These are phyloP conservation scores for Thamnophis elegans DNA, from an alignment of 2,797 vertebrate genomes.

Conservation along the genomic window DNA sequence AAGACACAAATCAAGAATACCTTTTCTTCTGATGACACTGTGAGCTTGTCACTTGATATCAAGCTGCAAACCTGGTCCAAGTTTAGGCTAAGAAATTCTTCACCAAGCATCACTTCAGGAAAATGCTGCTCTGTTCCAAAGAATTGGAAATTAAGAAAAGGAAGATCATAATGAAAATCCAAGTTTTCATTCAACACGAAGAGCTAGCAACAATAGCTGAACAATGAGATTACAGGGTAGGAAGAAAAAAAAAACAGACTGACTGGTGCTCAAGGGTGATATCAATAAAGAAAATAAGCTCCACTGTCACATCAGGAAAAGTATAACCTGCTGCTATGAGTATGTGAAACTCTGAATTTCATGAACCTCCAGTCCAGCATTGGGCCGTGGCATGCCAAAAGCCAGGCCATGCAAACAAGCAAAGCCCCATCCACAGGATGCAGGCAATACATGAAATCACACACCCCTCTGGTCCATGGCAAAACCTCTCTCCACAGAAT, in stretches of 20 bases:
- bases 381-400: neutral
- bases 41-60: slow-evolving; percentile 95
- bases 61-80: slow-evolving; percentile 95
- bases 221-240: neutral
- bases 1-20: slow-evolving; percentile 67
- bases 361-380: no score
- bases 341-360: neutral
- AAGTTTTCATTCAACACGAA: neutral
- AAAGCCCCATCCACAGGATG: neutral
- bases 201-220: neutral
- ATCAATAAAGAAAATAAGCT: neutral
- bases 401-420: neutral
- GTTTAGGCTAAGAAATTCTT: slow-evolving; percentile 91
- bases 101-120: slow-evolving; percentile 90
- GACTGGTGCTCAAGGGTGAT: neutral
- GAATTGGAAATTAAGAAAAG: slow-evolving; percentile 59
- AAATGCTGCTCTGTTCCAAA: slow-evolving; percentile 94
- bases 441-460: neutral
- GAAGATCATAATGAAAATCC: slow-evolving; percentile 61
- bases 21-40: slow-evolving; percentile 95
- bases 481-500: neutral
- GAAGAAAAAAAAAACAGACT: neutral
- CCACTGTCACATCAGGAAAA: no score
- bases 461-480: neutral
- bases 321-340: neutral